Conservation (phyloP, 2,113 vertebrate species). For the Grammomys dolichurus region DNA sequence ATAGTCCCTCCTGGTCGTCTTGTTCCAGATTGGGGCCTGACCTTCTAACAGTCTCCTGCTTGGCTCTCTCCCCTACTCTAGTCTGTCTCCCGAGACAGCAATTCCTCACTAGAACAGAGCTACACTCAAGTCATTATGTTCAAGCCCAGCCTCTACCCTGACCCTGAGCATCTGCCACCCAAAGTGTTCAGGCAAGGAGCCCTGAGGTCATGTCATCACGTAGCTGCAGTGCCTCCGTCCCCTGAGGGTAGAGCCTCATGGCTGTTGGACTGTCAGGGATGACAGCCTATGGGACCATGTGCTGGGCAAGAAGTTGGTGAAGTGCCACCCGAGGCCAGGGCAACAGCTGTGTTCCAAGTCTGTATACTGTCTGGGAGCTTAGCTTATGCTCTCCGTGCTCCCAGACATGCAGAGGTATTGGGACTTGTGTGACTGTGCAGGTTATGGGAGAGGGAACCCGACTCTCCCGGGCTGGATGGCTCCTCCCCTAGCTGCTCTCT, state of each 20-base stretch:
- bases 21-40: not conserved
- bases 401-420: not conserved
- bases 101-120: not conserved
- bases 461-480: not conserved
- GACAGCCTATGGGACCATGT: too few species aligned
- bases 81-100: not conserved
- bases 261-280: not conserved
- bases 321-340: not conserved
- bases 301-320: not conserved
- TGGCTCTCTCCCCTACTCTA: not conserved
- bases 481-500: not conserved
- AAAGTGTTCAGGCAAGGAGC: not conserved
- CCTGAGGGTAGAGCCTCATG: not conserved
- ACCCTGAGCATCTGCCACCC: too few species aligned
- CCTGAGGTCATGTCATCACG: too few species aligned
- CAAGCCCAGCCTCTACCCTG: too few species aligned
- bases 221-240: too few species aligned
- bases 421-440: fast-evolving
- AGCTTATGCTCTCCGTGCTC: not conserved
- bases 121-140: not conserved
- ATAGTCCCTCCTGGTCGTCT: not conserved
- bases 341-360: not conserved
- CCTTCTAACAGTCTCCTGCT: not conserved
- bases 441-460: not conserved
- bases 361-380: too few species aligned